These are phyloP conservation scores for Lepus americanus DNA, from an alignment of 2,113 vertebrate species.

Conservation along the genomic window DNA sequence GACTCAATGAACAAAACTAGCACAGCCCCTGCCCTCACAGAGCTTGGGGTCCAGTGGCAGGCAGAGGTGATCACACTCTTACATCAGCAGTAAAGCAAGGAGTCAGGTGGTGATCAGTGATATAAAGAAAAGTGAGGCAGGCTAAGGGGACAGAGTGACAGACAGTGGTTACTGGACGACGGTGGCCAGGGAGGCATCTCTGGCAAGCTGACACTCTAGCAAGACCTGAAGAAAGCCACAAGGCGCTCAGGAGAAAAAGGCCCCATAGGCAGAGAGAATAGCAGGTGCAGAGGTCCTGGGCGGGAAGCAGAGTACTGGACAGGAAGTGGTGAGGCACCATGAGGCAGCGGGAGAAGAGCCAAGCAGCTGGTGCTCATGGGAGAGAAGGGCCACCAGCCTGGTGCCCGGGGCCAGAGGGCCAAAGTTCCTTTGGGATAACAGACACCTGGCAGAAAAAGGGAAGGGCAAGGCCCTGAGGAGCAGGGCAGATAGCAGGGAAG, in stretches of 20 bases:
- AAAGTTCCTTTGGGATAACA: not conserved
- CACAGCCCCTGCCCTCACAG: not conserved
- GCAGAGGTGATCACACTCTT: not conserved
- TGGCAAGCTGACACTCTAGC: not conserved
- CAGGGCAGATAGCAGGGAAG: not conserved
- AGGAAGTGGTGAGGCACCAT: not conserved
- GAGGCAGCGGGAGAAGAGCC: not conserved
- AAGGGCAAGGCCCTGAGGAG: rapidly evolving
- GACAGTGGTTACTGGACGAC: not conserved
- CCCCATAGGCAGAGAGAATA: rapidly evolving
- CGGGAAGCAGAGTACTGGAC: not conserved
- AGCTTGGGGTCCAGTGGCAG: not conserved
- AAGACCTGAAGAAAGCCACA: not conserved
- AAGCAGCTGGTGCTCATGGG: not conserved
- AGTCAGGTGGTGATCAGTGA: not conserved
- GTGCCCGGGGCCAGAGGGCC: not conserved
- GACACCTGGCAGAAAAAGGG: not conserved
- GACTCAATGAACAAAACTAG: not conserved
- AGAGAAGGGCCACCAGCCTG: not conserved
- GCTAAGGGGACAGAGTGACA: not conserved
- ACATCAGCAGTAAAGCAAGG: not conserved
- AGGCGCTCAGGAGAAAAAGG: not conserved
- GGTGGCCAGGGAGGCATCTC: not conserved
- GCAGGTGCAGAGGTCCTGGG: not conserved
- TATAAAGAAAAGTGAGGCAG: not conserved